A percentile compares a stretch with the other conserved stretches of the same genome.
Evolutionary conservation across 2,113 vertebrate species (phyloP).

Genomic region (Centropus unirufus): DNA sequence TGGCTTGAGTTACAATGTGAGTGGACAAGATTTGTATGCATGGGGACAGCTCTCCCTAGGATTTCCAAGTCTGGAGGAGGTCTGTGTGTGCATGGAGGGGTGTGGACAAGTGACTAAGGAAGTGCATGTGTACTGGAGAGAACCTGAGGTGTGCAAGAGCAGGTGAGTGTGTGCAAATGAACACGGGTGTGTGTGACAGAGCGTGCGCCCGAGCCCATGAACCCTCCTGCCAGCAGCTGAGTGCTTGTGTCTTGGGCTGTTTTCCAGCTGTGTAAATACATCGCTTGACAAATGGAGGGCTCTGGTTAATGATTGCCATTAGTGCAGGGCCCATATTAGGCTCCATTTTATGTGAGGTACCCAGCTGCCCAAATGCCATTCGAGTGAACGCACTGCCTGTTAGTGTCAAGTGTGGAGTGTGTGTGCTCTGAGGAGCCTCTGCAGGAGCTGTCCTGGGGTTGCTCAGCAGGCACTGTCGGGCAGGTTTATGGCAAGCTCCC

Average conservation of each 20-base stretch:
- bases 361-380: constrained; percentile 27
- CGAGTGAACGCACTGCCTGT: constrained; percentile 8
- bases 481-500: constrained; percentile 15
- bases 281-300: constrained; percentile 20
- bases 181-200: neutral
- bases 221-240: neutral
- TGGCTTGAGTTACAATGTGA: neutral
- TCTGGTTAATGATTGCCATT: constrained; percentile 49
- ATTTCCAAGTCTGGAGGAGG: neutral
- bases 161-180: neutral
- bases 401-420: neutral
- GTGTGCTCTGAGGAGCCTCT: neutral
- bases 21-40: neutral
- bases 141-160: neutral
- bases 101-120: neutral
- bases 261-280: constrained; percentile 62
- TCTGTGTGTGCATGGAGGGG: neutral
- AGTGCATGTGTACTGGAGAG: neutral
- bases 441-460: constrained; percentile 28
- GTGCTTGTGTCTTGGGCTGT: neutral
- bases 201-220: rapidly evolving
- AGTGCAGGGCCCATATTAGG: constrained; percentile 23
- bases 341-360: neutral
- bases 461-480: constrained; percentile 43
- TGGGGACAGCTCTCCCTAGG: neutral